Evolutionary conservation across 1,140 invertebrate genomes (phyloP).

Genomic region (Eufriesea mexicana): DNA sequence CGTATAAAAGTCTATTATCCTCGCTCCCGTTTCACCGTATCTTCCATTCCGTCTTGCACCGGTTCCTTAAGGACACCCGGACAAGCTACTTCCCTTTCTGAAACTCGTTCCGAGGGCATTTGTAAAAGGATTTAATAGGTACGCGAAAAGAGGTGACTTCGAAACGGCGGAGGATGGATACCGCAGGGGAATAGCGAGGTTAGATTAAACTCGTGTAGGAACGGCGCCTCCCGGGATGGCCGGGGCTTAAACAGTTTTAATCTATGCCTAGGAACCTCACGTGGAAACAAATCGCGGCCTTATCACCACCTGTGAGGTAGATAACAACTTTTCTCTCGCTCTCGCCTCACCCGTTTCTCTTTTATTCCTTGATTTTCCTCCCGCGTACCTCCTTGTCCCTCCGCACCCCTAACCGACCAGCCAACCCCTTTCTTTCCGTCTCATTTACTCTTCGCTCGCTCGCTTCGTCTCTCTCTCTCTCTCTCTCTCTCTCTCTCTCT

Average conservation of each 20-base stretch:
- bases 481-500: background rate
- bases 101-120: slow-evolving; percentile 38
- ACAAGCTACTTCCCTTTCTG: background rate
- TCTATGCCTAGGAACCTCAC: slow-evolving; percentile 69
- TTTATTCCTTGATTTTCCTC: slow-evolving; percentile 43
- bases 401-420: background rate
- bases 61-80: background rate
- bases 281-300: slow-evolving; percentile 77
- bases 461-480: background rate
- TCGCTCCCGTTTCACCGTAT: background rate
- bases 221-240: slow-evolving; percentile 63
- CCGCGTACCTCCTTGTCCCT: background rate
- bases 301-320: slow-evolving; percentile 75
- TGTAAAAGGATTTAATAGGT: slow-evolving; percentile 44
- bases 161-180: slow-evolving; percentile 62
- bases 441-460: slow-evolving; percentile 12
- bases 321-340: slow-evolving; percentile 77
- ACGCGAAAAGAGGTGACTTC: slow-evolving; percentile 61
- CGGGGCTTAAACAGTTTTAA: slow-evolving; percentile 72
- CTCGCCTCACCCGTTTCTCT: slow-evolving; percentile 36
- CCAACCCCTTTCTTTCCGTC: slow-evolving; percentile 20
- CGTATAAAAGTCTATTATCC: background rate
- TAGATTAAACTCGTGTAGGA: slow-evolving; percentile 74
- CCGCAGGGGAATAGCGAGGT: slow-evolving; percentile 65
- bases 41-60: background rate